A percentile compares a stretch with the other conserved stretches of the same genome.
Evolutionary conservation across 2,797 vertebrate genomes (phyloP).

Genomic region (Karalla daura): DNA sequence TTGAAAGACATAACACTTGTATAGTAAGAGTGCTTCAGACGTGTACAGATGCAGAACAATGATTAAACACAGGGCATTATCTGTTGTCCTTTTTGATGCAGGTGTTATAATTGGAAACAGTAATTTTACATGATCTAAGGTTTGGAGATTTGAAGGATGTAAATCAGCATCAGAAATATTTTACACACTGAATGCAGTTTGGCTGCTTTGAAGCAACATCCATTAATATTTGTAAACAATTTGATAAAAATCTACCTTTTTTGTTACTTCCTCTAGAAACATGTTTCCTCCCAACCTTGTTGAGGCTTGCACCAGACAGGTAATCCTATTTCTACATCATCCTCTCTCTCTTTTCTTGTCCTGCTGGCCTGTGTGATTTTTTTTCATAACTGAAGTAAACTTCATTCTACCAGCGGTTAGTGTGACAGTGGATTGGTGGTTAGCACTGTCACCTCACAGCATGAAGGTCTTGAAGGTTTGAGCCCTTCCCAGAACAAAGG

Average conservation of each 20-base stretch:
- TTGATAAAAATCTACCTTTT: conserved; percentile 1
- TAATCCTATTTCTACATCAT: conserved; percentile 64
- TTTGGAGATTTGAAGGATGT: not conserved
- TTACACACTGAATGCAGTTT: not conserved
- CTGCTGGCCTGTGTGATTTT: not conserved
- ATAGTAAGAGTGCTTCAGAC: too few species aligned
- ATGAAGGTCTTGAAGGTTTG: too few species aligned
- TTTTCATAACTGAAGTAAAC: too few species aligned
- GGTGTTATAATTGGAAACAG: too few species aligned
- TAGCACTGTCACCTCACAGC: too few species aligned
- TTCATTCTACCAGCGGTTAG: too few species aligned
- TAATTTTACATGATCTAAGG: too few species aligned
- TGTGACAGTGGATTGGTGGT: too few species aligned
- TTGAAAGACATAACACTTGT: conserved; percentile 7
- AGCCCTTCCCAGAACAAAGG: too few species aligned
- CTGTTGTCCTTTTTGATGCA: not conserved
- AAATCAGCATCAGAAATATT: not conserved
- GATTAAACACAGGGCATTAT: not conserved
- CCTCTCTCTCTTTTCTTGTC: not conserved
- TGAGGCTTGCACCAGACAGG: conserved; percentile 98
- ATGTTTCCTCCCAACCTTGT: conserved; percentile 99
- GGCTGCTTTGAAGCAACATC: not conserved
- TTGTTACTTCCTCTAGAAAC: conserved; percentile 86
- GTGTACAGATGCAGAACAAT: too few species aligned
- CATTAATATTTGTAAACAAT: not conserved